Base-by-base conservation (phyloP, 2,888 invertebrate species). In the Merodon equestris region DNA sequence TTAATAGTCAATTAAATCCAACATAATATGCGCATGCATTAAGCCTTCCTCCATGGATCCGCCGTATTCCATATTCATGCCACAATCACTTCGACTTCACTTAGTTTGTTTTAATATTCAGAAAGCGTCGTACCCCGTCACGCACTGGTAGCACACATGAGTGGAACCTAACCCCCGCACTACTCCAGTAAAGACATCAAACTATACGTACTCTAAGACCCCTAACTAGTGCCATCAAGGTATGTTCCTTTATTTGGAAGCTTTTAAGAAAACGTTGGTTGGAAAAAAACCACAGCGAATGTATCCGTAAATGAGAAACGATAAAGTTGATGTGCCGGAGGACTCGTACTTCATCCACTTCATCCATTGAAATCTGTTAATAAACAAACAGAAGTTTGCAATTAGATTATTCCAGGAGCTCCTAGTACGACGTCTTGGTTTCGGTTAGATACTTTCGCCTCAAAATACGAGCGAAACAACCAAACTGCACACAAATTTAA, bases 341-440 rank as follows among this genome's bases (percentile, higher is more conserved):
- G 2, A 27, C 27, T 27, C 27, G 2, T 2, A 27, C 27, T 27
- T 27, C 7, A 27, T 27, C 67, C 73, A 64, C 79, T 68, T 64
- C 58, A 79, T 79, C 74, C 74, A 79, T 79, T 74, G 74, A 79
- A 79, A 79, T 79, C 74, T 70, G 79, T 79, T 74, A 79, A 79
- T 79, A 79, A 81, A 81, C 75, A 81, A 81, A 81, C 81, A 81
- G 81, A 81, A 81, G 70, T 81, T 81, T 81, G 81, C 81, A 81
- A 81, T 81, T 81, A 81, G 81, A 81, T 81, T 81, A 81, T 71
- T 81, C 38, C 58, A 64, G 68, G 50, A 67, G 34, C 66, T 38
- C 3, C 27, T 27, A 27, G 3, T 27, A 27, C 27, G 7, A 4
- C 27, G 27, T 27, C 27, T 27, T 27, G 27, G 27, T 27, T 27